Evolutionary conservation across 1,140 invertebrate genomes (phyloP).

Genomic region (Copidosoma floridanum): DNA sequence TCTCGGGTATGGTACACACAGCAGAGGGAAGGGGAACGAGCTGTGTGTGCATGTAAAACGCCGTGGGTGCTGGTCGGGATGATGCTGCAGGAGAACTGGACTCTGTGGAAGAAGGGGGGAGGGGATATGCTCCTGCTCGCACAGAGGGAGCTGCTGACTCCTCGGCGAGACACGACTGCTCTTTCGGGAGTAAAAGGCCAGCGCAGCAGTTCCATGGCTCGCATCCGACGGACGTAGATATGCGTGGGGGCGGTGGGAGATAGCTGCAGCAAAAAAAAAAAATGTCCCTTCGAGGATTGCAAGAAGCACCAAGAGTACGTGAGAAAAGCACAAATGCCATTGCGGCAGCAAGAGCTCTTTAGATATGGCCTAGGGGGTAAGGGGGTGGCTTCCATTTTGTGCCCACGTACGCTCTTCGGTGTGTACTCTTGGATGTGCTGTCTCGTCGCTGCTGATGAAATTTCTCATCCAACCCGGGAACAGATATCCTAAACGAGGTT

Average conservation of each 20-base stretch:
- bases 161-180: too few species aligned
- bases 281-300: neutral
- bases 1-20: constrained; percentile 7
- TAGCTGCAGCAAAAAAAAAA: neutral
- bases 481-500: too few species aligned
- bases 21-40: constrained; percentile 32
- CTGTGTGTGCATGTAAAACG: constrained; percentile 26
- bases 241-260: too few species aligned
- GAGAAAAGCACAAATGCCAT: too few species aligned
- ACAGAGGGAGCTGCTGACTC: constrained; percentile 21
- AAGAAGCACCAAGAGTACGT: neutral
- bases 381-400: too few species aligned
- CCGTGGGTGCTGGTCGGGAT: constrained; percentile 22
- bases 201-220: neutral
- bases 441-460: too few species aligned
- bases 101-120: neutral
- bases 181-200: neutral
- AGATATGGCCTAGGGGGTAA: too few species aligned
- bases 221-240: too few species aligned
- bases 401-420: too few species aligned
- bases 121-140: neutral
- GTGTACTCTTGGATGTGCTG: too few species aligned
- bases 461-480: too few species aligned
- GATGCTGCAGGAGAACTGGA: neutral
- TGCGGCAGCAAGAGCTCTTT: too few species aligned